Evolutionary conservation across 2,888 invertebrate species (phyloP), one percentile per base, ranked within the genome.

Genomic region (Helicoverpa assulta): DNA sequence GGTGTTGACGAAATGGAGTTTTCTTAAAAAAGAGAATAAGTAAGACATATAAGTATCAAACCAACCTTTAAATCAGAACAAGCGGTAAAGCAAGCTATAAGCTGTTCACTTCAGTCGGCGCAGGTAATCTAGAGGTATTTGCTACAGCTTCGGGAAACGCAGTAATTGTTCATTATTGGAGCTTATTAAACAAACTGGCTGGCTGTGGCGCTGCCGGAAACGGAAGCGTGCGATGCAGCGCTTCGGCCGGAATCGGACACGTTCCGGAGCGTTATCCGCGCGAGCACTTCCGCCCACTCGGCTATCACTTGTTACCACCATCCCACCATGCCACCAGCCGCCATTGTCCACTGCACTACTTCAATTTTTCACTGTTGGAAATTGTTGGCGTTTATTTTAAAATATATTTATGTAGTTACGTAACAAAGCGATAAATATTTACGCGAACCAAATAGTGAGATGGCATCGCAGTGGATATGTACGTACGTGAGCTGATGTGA

Each of bases 221-320:
- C 88, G 90, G 89, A 86, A 84, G 78, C 79, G 78, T 78, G 73
- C 73, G 76, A 78, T 82, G 81, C 85, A 84, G 83, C 81, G 84
- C 80, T 81, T 80, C 74, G 70, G 75, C 77, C 87, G 88, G 86
- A 88, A 87, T 87, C 91, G 92, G 90, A 89, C 87, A 86, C 90
- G 92, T 93, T 92, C 91, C 92, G 92, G 91, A 81, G 86, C 91
- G 93, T 92, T 92, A 94, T 93, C 92, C 90, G 86, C 88, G 86
- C 86, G 86, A 84, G 86, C 88, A 85, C 88, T 83, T 91, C 91
- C 91, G 90, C 81, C 67, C 83, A 68, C 76, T 73, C 68, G 76
- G 81, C 82, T 88, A 88, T 87, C 86, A 79, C 73, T 83, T 68
- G 81, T 65, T 62, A 76, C 81, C 72, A 61, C 26, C 26, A 26